Base-by-base conservation (phyloP, 2,797 vertebrate genomes). In the Danio choprae region DNA sequence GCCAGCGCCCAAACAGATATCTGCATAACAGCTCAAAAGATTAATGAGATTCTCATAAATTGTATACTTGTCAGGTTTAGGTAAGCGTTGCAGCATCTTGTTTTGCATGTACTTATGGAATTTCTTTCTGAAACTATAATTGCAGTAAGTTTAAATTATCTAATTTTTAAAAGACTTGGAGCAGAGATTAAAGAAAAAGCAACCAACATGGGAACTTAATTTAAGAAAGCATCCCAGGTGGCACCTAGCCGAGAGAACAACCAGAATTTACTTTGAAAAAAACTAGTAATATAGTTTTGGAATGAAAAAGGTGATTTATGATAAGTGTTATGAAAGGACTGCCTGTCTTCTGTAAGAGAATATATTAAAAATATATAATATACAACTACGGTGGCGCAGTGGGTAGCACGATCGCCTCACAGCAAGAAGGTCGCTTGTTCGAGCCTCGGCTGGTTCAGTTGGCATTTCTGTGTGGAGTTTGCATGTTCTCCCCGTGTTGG, bases 201-300 rank as follows among this genome's bases (percentile, higher is more conserved):
- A 50, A 29, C 29, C 58, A 62, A 74, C 58, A 65, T 69, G n/a
- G 73, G 38, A 76, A 22, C 60, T 43, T 36, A 53, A 53, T 53
- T 64, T 4, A 43, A 16, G n/a, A 64, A 75, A 43, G 46, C 60
- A 51, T 29, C 20, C 38, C 60, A 64, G 38, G 60, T 53, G 74
- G 38, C 36, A 36, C 9, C 18, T 48, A 22, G 22, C 48, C 36
- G 56, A 74, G 56, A 60, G 58, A 60, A 38, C 12, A 20, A 12
- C 15, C 44, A 68, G 64, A 68, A 10, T 60, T 41, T n/a, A 44
- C 15, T 60, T 9, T 68, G n/a, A 22, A 44, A 64, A 62, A 18
- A 68, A 44, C 43, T 48, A 48, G 20, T 29, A 10, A 48, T 22
- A 68, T 48, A 36, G 10, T 36, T 36, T 16, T 9, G 2, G 29